Base-by-base conservation (phyloP, 2,113 vertebrate species). In the Cryptotis parvus region DNA sequence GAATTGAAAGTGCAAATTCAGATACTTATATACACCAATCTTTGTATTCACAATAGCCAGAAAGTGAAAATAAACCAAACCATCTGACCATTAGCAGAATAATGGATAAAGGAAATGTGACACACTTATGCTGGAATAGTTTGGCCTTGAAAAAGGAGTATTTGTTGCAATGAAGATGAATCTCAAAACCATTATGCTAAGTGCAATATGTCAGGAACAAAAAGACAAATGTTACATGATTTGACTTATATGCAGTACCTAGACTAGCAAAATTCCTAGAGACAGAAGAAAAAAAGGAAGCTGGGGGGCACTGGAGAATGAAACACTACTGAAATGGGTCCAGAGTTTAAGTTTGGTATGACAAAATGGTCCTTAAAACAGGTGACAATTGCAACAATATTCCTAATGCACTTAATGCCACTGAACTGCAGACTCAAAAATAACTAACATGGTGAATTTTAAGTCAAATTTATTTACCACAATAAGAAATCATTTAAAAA, bases 301-400 rank as follows among this genome's bases (percentile, higher is more conserved):
- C 27, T 14, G 1, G 31, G 18, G 12, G 16, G 29, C 55, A 75
- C 35, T 52, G 31, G 9, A 24, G 37, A 70, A 65, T 39, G 61
- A 39, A 29, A 14, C 63, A 18, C 31, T 91, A 43, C 5, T 78
- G 10, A 31, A 83, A 89, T 3, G 1, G 66, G 26, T 10, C 66
- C 4, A 27, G 61, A 65, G 39, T 74, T 89, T 74, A 37, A 39
- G 69, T 11, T 74, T 81, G 4, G 9, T 61, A 63, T 8, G 8
- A 69, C 49, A 4, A 80, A 85, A 39, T 87, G 11, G 15, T 68
- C 90, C 85, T 90, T 22, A 87, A 93, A 90, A 69, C 14, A 52
- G 29, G n/a, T 58, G 15, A 58, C 8, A 20, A 52, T 14, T 29
- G 33, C 3, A 86, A 69, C 12, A 72, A 76, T 55, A 78, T 0